Evolutionary conservation across 2,888 invertebrate species (phyloP), one percentile per base, ranked within the genome.

Genomic region (Polymixis lichenea): DNA sequence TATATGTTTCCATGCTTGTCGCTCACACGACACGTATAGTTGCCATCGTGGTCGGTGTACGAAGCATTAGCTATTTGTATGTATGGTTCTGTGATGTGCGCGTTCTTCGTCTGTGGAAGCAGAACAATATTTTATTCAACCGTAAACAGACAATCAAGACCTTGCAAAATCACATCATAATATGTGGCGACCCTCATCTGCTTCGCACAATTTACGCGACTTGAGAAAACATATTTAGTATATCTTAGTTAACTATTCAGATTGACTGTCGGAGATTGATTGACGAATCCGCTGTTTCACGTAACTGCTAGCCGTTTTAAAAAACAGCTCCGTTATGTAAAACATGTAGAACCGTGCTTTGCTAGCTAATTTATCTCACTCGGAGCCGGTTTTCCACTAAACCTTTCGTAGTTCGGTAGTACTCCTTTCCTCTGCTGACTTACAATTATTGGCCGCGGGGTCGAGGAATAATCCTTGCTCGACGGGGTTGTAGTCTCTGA

Each of bases 11-110:
- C 87, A 9, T 80, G 67, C n/a, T 62, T 71, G 65, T 84, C 86
- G n/a, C 80, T 89, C 22, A 86, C 88, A 43, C 78, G 87, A 17
- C 89, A 89, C 1, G 85, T 88, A n/a, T 89, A 89, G 49, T 88
- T 88, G 7, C 89, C 89, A 2, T 87, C 88, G 0, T 77, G 38
- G 7, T 62, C 0, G 4, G 6, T 4, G 1, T 19, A 7, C 9
- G 72, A 22, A 25, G 80, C 82, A 0, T 81, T 43, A 1, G 13
- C 9, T 32, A 88, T 28, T 32, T 56, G 43, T 1, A 80, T 49
- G 43, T 65, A 68, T 49, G 80, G 68, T 9, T 69, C 70, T 32
- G 49, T 72, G 8, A 77, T 77, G 2, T 8, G 49, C 0, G 58
- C 49, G 1, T 75, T 72, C 77, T 78, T 22, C 43, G 61, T 80